Evolutionary conservation across 1,140 invertebrate species (phyloP), one percentile per base, ranked within the genome.

Genomic region (Euura saliciscinereae): DNA sequence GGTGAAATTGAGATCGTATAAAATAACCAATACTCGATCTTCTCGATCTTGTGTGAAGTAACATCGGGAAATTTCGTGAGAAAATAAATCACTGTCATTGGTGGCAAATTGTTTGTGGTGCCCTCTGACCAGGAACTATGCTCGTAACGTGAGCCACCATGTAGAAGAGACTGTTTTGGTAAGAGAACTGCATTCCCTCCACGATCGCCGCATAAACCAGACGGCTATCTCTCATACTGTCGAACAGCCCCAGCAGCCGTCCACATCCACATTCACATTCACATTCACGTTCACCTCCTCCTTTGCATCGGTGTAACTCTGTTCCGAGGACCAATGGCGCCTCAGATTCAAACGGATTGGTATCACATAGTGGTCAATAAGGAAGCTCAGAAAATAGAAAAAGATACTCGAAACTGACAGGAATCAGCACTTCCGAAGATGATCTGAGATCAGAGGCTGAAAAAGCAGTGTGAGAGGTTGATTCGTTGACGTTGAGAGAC

Each of bases 141-240:
- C 51, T 59, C n/a, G 51, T 5, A 59, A 59, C n/a, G 8, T 59
- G 51, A 59, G n/a, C 51, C n/a, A 59, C 51, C 51, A n/a, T n/a
- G 51, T 59, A 59, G 51, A 8, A 59, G 51, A 8, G 8, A 59
- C 8, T 59, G 2, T 59, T 59, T n/a, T 8, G 51, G n/a, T 59
- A n/a, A 59, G 51, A 59, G n/a, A 59, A 59, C 51, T 59, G 51
- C 51, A 59, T 59, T 59, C 51, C 51, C 51, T 59, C n/a, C 51
- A 59, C 51, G 51, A 59, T 10, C 51, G 51, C 8, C 51, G 51
- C 51, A 59, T 59, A 59, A 59, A 59, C 8, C 51, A 59, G 51
- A 2, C 51, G 51, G 51, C 51, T 59, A 59, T 59, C 51, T 59
- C 51, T 59, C 51, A 59, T 59, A 59, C 51, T 59, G 51, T 59